Evolutionary conservation across 2,888 invertebrate species (phyloP), one percentile per base, ranked within the genome.

Genomic region (Dynastes hyllus): DNA sequence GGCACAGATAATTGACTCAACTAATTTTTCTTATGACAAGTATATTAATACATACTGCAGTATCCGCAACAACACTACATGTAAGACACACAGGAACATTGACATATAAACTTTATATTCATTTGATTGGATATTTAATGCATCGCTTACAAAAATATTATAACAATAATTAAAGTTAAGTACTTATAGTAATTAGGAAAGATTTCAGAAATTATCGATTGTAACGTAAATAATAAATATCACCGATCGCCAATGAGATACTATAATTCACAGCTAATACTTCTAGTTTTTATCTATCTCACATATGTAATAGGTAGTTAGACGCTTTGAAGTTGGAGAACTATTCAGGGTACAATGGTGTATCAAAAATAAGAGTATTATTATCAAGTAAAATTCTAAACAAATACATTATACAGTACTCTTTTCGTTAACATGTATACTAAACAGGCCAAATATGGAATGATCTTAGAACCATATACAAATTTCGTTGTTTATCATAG

Each of bases 1-100:
- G 91, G 91, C 91, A 91, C 91, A 91, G 91, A 90, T 91, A 91
- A 91, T 91, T 91, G 91, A 91, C 91, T 91, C 91, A 91, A 91
- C 91, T 91, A 91, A 91, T 87, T 88, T 87, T 88, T 87, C 86
- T 88, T 88, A 88, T 88, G 87, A 89, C 88, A 89, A 87, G 85
- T 88, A 87, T 88, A 87, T 87, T 87, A 81, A 85, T 87, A 85
- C 87, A 85, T 84, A 86, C 86, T 87, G 87, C 87, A 86, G 85
- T 82, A 65, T 67, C 80, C 78, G 80, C 80, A 82, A 84, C 83
- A 86, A 87, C 85, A 88, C 87, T 87, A 88, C 86, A 87, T 87
- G 87, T 87, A 86, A 84, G 86, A 87, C 86, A 88, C 86, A 88
- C 87, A 87, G 86, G 85, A 87, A 87, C 85, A 83, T 82, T 83